A percentile compares a stretch with the other conserved stretches of the same genome.
These are phyloP conservation scores for Silurus lanzhouensis DNA, from an alignment of 2,797 vertebrate genomes.

Conservation along the genomic window DNA sequence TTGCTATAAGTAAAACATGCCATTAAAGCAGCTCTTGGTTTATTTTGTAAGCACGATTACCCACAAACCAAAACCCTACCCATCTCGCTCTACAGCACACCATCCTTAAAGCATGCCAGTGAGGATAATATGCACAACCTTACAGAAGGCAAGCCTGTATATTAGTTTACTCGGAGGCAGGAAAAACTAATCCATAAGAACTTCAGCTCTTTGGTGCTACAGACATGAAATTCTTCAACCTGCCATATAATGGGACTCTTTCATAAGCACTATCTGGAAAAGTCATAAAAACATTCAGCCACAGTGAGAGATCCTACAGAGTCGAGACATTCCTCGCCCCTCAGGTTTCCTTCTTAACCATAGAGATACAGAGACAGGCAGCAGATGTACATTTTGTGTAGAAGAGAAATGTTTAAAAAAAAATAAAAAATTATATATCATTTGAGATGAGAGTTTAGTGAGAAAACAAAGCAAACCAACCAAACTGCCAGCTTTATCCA, in stretches of 20 bases:
- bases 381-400: constrained; percentile 14
- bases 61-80: constrained; percentile 27
- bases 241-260: constrained; percentile 70
- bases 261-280: constrained; percentile 70
- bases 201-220: constrained; percentile 25
- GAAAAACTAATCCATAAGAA: constrained; percentile 17
- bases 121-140: constrained; percentile 4
- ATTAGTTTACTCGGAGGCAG: constrained; percentile 15
- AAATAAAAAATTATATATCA: not conserved
- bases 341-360: constrained; percentile 16
- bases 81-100: not conserved
- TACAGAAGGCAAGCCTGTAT: constrained; percentile 10
- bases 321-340: constrained; percentile 35
- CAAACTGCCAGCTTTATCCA: constrained; percentile 10
- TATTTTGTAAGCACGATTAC: constrained; percentile 2
- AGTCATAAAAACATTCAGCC: constrained; percentile 62
- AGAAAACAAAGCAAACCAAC: not conserved
- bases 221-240: constrained; percentile 54
- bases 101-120: not conserved
- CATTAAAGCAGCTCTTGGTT: not conserved
- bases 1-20: not conserved
- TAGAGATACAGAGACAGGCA: constrained; percentile 6
- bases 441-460: not conserved
- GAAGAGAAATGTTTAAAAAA: not conserved
- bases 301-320: constrained; percentile 62